These are phyloP conservation scores for Drosophila ezoana DNA, from an alignment of 2,888 invertebrate species.

Conservation along the genomic window DNA sequence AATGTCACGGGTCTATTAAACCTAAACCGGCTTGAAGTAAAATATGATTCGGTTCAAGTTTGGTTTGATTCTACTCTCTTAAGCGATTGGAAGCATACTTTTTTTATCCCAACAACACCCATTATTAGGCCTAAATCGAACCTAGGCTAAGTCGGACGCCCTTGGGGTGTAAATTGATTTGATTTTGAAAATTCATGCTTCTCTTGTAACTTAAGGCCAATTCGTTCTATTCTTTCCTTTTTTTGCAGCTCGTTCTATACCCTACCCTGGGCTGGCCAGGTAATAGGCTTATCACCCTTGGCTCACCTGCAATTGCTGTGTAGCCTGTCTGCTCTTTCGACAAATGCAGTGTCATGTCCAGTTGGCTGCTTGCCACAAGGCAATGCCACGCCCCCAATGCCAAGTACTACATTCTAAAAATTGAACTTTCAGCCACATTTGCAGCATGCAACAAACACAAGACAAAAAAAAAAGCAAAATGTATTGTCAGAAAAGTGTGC, in stretches of 20 bases:
- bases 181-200: neutral
- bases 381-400: conserved; percentile 28
- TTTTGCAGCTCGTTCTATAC: neutral
- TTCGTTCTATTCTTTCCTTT: neutral
- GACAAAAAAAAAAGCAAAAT: conserved; percentile 19
- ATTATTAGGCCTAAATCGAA: too few species aligned
- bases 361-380: conserved; percentile 13
- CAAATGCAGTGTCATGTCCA: conserved; percentile 34
- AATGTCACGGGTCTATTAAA: neutral
- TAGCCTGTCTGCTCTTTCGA: neutral
- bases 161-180: neutral
- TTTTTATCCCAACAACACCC: too few species aligned
- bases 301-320: conserved; percentile 25
- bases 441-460: conserved; percentile 12
- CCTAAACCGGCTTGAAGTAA: too few species aligned
- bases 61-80: too few species aligned
- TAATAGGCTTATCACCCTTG: neutral
- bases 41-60: too few species aligned
- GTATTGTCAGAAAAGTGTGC: conserved; percentile 47
- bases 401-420: conserved; percentile 16
- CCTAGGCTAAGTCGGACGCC: too few species aligned
- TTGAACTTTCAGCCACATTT: conserved; percentile 34
- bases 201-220: neutral
- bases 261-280: neutral
- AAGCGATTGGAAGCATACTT: too few species aligned